phyloP scores from a whole-genome alignment of 2,888 invertebrate species.

The Tuberolachnus salignus region DNA sequence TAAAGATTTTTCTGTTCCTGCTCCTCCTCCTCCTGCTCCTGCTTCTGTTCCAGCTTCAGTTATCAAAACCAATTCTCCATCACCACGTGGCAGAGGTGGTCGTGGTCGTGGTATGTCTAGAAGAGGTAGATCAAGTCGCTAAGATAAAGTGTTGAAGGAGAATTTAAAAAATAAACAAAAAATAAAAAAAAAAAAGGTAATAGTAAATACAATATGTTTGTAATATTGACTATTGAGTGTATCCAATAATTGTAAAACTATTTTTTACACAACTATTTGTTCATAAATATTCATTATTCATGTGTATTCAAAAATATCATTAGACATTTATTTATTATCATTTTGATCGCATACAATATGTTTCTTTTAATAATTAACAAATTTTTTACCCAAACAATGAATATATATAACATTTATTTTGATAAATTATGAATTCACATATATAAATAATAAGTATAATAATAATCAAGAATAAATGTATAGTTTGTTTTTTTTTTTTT shows the following conservation, averaged over 20 bases:
- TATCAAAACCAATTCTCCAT: constrained; percentile 36
- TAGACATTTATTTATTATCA: background rate
- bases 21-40: too few relatives aligned
- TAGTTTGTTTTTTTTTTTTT: too few relatives aligned
- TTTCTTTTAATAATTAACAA: too few relatives aligned
- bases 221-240: background rate
- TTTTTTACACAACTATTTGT: background rate
- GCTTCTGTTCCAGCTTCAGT: background rate
- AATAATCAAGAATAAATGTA: too few relatives aligned
- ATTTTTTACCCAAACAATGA: too few relatives aligned
- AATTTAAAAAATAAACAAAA: background rate
- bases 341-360: background rate
- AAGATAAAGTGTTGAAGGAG: background rate
- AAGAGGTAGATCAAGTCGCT: constrained; percentile 44
- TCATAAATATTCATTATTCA: constrained; percentile 7
- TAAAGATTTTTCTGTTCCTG: constrained; percentile 8
- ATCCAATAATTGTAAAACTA: constrained; percentile 24
- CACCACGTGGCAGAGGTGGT: constrained; percentile 38
- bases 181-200: background rate
- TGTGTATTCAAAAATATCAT: constrained; percentile 33
- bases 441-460: too few relatives aligned
- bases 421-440: too few relatives aligned
- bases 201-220: constrained; percentile 9
- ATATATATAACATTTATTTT: too few relatives aligned
- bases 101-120: constrained; percentile 26